Evolutionary conservation across 2,888 invertebrate genomes (phyloP).

Genomic region (Calliscelio sp.): DNA sequence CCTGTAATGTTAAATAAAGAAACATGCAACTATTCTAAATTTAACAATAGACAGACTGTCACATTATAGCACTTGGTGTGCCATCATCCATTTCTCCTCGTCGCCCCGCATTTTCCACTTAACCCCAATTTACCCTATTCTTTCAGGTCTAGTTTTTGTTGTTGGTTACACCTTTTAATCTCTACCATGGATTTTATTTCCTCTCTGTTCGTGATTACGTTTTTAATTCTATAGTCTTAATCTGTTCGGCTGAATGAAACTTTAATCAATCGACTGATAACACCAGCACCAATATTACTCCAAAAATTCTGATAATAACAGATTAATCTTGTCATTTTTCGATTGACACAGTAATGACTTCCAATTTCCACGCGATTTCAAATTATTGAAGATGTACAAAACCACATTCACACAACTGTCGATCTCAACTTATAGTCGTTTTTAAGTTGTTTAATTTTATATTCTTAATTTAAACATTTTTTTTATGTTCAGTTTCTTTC

Average conservation of each 20-base stretch:
- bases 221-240: background rate
- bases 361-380: no score
- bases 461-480: no score
- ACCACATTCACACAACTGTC: no score
- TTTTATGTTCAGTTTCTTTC: no score
- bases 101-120: conserved; percentile 40
- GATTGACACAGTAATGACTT: no score
- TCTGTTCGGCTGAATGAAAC: background rate
- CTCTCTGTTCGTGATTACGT: background rate
- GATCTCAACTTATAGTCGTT: no score
- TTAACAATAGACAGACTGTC: conserved; percentile 54
- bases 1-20: conserved; percentile 58
- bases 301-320: background rate
- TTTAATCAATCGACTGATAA: background rate
- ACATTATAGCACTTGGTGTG: conserved; percentile 42
- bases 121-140: conserved; percentile 53
- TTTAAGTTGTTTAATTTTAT: no score
- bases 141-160: conserved; percentile 38
- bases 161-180: conserved; percentile 39
- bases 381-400: no score
- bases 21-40: conserved; percentile 53
- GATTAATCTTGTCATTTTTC: no score
- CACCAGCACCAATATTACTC: background rate
- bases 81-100: conserved; percentile 44
- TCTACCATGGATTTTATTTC: conserved; percentile 25